Percentiles rank a stretch among this genome's conserved stretches.
These are phyloP conservation scores for Planiliza haematocheilus DNA, from an alignment of 2,113 vertebrate species.

Conservation along the genomic window DNA sequence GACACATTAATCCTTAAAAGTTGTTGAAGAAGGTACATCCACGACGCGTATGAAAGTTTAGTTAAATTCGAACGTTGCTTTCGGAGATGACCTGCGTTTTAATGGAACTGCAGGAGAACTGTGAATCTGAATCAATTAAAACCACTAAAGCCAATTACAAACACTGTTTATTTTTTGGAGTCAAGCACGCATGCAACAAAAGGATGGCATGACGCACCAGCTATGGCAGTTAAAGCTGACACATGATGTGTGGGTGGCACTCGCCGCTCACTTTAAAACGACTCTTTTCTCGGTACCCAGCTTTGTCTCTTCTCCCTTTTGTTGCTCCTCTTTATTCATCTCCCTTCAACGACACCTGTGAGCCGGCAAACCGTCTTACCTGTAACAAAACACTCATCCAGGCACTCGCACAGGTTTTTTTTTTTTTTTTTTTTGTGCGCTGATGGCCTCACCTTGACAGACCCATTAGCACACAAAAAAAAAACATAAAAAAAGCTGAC, in stretches of 20 bases:
- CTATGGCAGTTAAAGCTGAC: background rate
- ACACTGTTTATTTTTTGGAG: too few species aligned
- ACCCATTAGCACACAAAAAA: conserved; percentile 54
- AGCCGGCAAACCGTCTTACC: too few species aligned
- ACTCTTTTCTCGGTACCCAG: too few species aligned
- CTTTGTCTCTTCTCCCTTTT: background rate
- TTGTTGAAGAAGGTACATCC: too few species aligned
- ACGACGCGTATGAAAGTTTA: background rate
- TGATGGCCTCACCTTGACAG: conserved; percentile 62
- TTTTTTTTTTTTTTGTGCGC: background rate
- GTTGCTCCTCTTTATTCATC: conserved; percentile 14
- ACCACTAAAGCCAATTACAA: too few species aligned
- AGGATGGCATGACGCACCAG: conserved; percentile 3
- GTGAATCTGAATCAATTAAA: background rate
- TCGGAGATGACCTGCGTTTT: background rate
- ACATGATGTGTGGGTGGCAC: conserved; percentile 24
- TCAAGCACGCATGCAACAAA: background rate
- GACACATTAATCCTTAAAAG: too few species aligned
- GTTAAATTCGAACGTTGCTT: background rate
- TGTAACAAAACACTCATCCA: too few species aligned
- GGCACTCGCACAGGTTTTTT: conserved; percentile 24
- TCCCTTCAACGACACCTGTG: too few species aligned
- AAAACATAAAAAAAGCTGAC: conserved; percentile 23
- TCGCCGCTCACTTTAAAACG: conserved; percentile 16
- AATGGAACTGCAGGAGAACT: background rate